Conservation (phyloP, 1,140 invertebrate genomes). For the Drosophila nannoptera region DNA sequence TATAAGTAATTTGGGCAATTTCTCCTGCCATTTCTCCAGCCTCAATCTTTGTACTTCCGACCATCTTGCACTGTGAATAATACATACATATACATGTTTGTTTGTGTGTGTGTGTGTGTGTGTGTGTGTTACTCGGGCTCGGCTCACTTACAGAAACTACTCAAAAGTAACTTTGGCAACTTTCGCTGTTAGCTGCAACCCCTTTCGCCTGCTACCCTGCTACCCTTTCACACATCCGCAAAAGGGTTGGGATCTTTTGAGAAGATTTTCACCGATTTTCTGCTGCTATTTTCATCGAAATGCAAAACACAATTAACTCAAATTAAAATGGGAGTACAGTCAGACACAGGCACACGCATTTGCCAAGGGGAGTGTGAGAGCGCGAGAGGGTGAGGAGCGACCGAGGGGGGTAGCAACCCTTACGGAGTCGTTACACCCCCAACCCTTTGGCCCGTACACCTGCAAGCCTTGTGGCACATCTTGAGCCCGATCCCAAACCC, state of each 20-base stretch:
- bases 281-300: conserved; percentile 66
- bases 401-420: conserved; percentile 48
- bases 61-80: neutral
- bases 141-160: conserved; percentile 34
- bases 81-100: neutral
- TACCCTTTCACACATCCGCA: conserved; percentile 21
- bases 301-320: conserved; percentile 74
- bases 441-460: conserved; percentile 49
- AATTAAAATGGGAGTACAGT: conserved; percentile 68
- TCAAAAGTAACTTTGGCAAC: conserved; percentile 37
- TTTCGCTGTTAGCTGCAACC: conserved; percentile 29
- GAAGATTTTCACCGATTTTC: conserved; percentile 67
- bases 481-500: conserved; percentile 36
- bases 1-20: conserved; percentile 7
- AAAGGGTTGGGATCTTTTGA: neutral
- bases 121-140: neutral
- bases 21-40: neutral
- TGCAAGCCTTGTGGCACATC: conserved; percentile 48
- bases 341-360: conserved; percentile 21
- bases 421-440: conserved; percentile 32
- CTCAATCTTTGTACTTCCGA: conserved; percentile 8
- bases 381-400: no score
- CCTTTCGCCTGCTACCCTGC: conserved; percentile 20
- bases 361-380: no score
- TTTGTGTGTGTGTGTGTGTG: neutral